These are phyloP conservation scores for Flabesymbios commensalis DNA, from an alignment of 2,888 invertebrate genomes.

Conservation along the genomic window DNA sequence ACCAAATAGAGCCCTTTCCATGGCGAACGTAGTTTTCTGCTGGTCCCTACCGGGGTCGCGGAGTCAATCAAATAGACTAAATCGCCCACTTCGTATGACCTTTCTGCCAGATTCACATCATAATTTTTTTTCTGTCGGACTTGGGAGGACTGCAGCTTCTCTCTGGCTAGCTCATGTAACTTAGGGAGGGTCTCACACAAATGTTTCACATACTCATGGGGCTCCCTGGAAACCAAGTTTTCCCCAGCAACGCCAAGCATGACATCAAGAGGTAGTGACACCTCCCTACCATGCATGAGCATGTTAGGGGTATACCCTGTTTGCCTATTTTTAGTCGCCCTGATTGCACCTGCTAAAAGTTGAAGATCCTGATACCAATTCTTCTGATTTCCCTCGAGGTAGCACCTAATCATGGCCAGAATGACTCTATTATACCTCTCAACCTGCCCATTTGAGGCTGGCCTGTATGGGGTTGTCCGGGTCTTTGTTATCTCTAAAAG, in stretches of 20 bases:
- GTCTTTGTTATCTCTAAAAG: slow-evolving; percentile 31
- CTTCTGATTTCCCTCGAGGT: slow-evolving; percentile 16
- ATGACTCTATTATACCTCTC: slow-evolving; percentile 33
- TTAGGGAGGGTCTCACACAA: too few species aligned
- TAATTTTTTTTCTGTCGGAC: not conserved
- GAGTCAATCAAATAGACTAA: slow-evolving; percentile 2
- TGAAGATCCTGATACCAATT: slow-evolving; percentile 35
- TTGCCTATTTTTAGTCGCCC: slow-evolving; percentile 20
- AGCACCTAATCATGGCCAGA: slow-evolving; percentile 21
- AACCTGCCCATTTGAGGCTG: slow-evolving; percentile 30
- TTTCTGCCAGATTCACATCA: not conserved
- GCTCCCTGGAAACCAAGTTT: too few species aligned
- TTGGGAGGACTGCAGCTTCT: not conserved
- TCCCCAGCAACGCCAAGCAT: too few species aligned
- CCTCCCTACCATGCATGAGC: slow-evolving; percentile 30
- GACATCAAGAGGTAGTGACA: slow-evolving; percentile 28
- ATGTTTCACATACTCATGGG: too few species aligned
- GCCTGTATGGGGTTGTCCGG: slow-evolving; percentile 29
- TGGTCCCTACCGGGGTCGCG: not conserved
- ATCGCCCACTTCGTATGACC: not conserved
- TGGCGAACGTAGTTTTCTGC: not conserved
- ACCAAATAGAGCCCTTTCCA: not conserved
- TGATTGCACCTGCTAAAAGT: slow-evolving; percentile 27
- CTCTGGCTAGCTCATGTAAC: not conserved
- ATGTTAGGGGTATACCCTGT: slow-evolving; percentile 28